Conservation (phyloP, 64 coral and sea anemone species). For the Porites australiensis region DNA sequence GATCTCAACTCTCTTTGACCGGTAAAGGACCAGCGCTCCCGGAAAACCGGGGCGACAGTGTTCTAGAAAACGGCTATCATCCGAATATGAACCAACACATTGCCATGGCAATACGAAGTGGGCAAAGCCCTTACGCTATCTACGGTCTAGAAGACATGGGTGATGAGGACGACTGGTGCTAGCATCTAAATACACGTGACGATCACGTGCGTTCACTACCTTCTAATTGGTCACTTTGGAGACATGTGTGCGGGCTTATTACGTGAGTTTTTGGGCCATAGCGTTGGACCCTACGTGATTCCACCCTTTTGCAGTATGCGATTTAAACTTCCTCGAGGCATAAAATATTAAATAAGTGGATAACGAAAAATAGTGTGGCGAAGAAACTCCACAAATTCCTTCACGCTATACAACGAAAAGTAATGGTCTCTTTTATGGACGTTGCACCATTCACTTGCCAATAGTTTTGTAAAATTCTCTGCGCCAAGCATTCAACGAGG, state of each 20-base stretch:
- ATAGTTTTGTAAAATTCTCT: constrained; percentile 10
- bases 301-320: background rate
- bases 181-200: constrained; percentile 26
- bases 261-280: constrained; percentile 4
- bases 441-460: constrained; percentile 5
- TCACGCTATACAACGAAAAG: background rate
- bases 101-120: constrained; percentile 99
- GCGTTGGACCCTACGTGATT: background rate
- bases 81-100: constrained; percentile 99
- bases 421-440: constrained; percentile 25
- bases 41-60: constrained; percentile 84
- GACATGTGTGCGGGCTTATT: constrained; percentile 12
- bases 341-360: background rate
- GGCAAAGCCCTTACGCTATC: constrained; percentile 97
- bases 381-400: background rate
- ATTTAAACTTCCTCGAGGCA: background rate
- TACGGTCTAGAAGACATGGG: constrained; percentile 94
- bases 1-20: constrained; percentile 91
- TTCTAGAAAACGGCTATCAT: constrained; percentile 96
- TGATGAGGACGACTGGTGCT: constrained; percentile 99
- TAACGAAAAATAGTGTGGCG: background rate
- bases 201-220: constrained; percentile 18
- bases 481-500: background rate
- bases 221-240: background rate
- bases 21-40: constrained; percentile 82